phyloP scores from a whole-genome alignment of 2,888 invertebrate genomes.

The Lasioglossum oenotherae region DNA sequence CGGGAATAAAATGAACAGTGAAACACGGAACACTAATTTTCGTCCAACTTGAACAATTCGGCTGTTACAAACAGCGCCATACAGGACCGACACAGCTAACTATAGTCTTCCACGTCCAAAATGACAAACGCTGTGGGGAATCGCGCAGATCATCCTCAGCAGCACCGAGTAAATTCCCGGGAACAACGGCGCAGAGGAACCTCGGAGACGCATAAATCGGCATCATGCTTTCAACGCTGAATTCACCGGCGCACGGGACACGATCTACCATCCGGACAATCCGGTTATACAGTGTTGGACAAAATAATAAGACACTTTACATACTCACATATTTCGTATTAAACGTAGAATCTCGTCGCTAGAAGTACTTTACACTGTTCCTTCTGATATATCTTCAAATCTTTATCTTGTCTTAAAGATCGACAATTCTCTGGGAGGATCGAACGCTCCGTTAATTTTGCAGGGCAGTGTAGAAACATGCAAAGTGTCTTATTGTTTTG shows the following conservation, averaged over 20 bases:
- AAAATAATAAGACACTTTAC: neutral
- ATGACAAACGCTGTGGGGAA: neutral
- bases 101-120: neutral
- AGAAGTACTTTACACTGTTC: no score
- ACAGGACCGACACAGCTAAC: neutral
- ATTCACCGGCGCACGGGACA: constrained; percentile 41
- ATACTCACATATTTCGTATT: neutral
- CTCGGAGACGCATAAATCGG: constrained; percentile 42
- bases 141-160: neutral
- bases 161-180: constrained; percentile 29
- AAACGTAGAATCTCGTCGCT: neutral
- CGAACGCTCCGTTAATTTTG: neutral
- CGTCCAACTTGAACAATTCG: neutral
- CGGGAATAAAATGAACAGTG: neutral
- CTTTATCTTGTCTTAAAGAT: no score
- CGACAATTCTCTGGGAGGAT: no score
- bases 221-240: constrained; percentile 40
- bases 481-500: neutral
- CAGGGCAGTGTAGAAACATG: neutral
- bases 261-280: constrained; percentile 20
- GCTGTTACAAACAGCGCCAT: no score
- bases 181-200: constrained; percentile 37
- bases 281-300: neutral
- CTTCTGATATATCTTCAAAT: no score
- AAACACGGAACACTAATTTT: neutral